Evolutionary conservation across 2,797 vertebrate species (phyloP), one percentile per base, ranked within the genome.

Genomic region (Oreortyx pictus): DNA sequence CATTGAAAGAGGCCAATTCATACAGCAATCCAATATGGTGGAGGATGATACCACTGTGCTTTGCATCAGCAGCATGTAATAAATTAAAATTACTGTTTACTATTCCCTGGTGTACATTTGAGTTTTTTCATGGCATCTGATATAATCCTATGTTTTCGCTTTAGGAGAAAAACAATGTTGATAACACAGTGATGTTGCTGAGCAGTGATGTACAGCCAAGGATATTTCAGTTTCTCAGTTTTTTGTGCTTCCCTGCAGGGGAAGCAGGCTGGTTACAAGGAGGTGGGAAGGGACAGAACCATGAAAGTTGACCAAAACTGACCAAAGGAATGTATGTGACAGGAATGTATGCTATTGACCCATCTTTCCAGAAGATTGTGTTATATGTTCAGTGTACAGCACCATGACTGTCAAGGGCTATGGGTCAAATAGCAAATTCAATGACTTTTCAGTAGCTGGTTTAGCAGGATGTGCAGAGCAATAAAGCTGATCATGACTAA

Each of bases 271-370:
- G 50, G 25, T 25, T 15, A 52, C 25, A 29, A 27, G 8, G 8
- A 52, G 25, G 25, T 27, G 50, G 16, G 25, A 27, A 27, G 25
- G 49, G 14, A 50, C 14, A 9, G 25, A 27, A 27, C 27, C 49
- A 27, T 8, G 49, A 50, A 25, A 50, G 14, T 8, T 15, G 49
- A 50, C 14, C 49, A 50, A 50, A 50, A 27, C 25, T 50, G 49
- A 14, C 49, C 50, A 52, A 16, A 87, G 62, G 4, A 89, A 86
- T 64, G 47, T 33, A 31, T 37, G 43, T 64, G 52, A 75, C 44
- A 59, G 39, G 39, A 41, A 14, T 41, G 39, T 41, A 67, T 70
- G 89, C 70, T 92, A 93, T 80, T 86, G 89, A 93, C n/a, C 75
- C 22, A 56, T 59, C 64, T 82, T 82, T 87, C 60, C n/a, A 59